Evolutionary conservation across 1,140 invertebrate genomes (phyloP), one percentile per base, ranked within the genome.

Genomic region (Atopsyche davidsoni): DNA sequence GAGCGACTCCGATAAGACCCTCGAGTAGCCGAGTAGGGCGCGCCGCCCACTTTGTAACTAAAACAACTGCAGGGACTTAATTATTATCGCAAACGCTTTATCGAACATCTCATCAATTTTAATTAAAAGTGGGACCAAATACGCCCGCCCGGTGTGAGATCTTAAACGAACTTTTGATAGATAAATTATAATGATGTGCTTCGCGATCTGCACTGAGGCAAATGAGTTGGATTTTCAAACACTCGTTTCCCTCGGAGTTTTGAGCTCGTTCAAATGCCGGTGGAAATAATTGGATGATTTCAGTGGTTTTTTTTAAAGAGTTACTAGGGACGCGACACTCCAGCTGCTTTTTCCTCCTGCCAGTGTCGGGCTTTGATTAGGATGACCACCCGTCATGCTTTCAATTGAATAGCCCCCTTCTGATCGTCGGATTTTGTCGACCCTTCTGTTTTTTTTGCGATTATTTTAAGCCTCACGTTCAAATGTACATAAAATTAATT

Each of bases 51-150:
- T 47, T 25, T 10, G 24, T 23, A 28, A 44, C 42, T 44, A 17
- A 23, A 38, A 47, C 46, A 47, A 47, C 50, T 51, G 28, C 42
- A 46, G 45, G 41, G 50, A 45, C 34, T 46, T 46, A 45, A 52
- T 52, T 43, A 52, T 46, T 36, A 28, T 46, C 42, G 34, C 50
- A 52, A 52, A 52, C 35, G 45, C 46, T 52, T 45, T 45, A 44
- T 41, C 50, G 50, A 52, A 38, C 42, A 44, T 46, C 50, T 52
- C 50, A 52, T 52, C 50, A 52, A 52, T 52, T 52, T 52, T 52
- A 52, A 52, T 52, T 46, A 52, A 52, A 52, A 39, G 31, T 35
- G 40, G 43, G 31, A 7, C 6, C 25, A 6, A n/a, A 16, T 34
- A 34, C 16, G n/a, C 16, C 32, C 11, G 11, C 3, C 32, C 4